Evolutionary conservation across 2,113 vertebrate species (phyloP).

Genomic region (Leiothrix lutea): DNA sequence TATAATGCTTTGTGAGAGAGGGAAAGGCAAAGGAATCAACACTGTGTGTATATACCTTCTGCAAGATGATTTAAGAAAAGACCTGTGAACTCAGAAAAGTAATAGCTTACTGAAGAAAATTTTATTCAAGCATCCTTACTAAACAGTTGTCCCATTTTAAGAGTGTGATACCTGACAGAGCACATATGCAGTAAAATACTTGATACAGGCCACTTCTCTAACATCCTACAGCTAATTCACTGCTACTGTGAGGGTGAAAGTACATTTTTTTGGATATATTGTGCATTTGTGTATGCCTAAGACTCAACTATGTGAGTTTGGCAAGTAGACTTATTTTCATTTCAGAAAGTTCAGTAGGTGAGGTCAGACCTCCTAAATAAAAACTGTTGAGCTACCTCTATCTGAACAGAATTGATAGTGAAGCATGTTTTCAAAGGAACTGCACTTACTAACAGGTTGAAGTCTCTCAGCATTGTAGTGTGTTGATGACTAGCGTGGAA

Average conservation of each 20-base stretch:
- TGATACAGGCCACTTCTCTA: background rate
- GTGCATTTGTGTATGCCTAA: background rate
- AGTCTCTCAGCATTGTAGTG: background rate
- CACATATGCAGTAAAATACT: background rate
- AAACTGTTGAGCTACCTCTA: background rate
- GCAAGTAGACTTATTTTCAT: background rate
- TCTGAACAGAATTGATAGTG: background rate
- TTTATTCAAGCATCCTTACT: background rate
- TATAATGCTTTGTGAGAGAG: background rate
- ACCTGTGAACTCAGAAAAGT: background rate
- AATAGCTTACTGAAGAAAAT: background rate
- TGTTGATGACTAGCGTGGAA: background rate
- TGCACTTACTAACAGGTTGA: background rate
- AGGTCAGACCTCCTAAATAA: background rate
- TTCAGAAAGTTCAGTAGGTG: background rate
- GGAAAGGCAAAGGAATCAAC: background rate
- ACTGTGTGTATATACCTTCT: background rate
- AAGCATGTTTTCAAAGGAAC: background rate
- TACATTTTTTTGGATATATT: rapidly evolving
- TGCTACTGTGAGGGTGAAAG: background rate
- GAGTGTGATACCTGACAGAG: background rate
- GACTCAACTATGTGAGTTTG: background rate
- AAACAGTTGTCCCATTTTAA: background rate
- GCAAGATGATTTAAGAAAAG: background rate
- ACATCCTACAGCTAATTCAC: background rate